phyloP scores from a whole-genome alignment of 2,113 vertebrate genomes.

The Gobio gobio region DNA sequence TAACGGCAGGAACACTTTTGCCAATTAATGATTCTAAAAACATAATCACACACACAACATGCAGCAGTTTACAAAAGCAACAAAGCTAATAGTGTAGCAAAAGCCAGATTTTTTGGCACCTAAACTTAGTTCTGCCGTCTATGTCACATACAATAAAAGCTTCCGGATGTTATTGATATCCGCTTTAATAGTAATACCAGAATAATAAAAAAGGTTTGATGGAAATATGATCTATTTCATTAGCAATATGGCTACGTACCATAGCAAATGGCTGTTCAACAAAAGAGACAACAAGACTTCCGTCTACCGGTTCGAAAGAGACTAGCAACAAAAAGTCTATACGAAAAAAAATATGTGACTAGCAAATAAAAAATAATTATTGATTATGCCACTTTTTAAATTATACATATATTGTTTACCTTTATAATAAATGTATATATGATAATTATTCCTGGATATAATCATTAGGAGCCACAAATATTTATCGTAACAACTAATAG shows the following conservation, averaged over 20 bases:
- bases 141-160: not conserved
- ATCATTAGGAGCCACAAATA: not conserved
- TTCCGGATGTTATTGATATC: not conserved
- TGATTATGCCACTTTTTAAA: not conserved
- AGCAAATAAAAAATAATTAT: not conserved
- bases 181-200: not conserved
- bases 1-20: not conserved
- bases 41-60: not conserved
- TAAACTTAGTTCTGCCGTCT: not conserved
- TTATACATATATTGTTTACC: not conserved
- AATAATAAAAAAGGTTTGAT: not conserved
- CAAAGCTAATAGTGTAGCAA: not conserved
- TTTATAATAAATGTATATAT: not conserved
- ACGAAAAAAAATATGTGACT: not conserved
- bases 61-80: not conserved
- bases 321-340: not conserved
- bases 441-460: not conserved
- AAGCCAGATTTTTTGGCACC: not conserved
- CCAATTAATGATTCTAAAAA: not conserved
- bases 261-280: accelerated
- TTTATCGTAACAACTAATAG: not conserved
- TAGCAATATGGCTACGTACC: not conserved
- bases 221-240: not conserved
- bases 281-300: not conserved
- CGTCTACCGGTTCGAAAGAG: not conserved